These are phyloP conservation scores for Dolichomitus sp. DNA, from an alignment of 2,888 invertebrate genomes.

Conservation along the genomic window DNA sequence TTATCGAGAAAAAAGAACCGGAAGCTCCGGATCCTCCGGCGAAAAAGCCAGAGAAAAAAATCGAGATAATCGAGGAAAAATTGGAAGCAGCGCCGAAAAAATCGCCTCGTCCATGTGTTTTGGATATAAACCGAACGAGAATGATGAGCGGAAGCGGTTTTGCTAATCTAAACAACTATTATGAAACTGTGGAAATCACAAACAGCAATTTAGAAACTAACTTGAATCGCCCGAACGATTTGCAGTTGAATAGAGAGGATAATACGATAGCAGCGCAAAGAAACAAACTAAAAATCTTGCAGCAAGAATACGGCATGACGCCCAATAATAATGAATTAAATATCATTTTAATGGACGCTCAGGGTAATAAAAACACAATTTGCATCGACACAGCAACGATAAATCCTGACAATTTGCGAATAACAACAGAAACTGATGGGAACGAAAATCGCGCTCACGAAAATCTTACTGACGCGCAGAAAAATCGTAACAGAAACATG, in stretches of 20 bases:
- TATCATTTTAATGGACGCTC: constrained; percentile 78
- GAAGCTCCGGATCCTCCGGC: background rate
- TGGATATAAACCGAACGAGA: constrained; percentile 53
- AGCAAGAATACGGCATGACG: constrained; percentile 88
- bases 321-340: constrained; percentile 78
- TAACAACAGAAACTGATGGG: constrained; percentile 62
- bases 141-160: constrained; percentile 42
- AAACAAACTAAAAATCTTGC: constrained; percentile 89
- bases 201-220: constrained; percentile 18
- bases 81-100: constrained; percentile 42
- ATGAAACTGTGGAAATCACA: constrained; percentile 12
- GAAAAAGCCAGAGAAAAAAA: background rate
- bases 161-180: constrained; percentile 65
- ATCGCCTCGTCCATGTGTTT: constrained; percentile 57
- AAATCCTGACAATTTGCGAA: constrained; percentile 38
- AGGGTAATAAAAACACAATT: constrained; percentile 86
- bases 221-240: constrained; percentile 19
- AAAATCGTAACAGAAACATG: constrained; percentile 77
- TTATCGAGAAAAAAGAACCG: background rate
- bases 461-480: constrained; percentile 71
- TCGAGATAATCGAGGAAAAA: constrained; percentile 14
- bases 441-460: constrained; percentile 51
- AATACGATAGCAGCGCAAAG: constrained; percentile 88
- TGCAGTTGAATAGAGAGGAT: constrained; percentile 76
- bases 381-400: constrained; percentile 77